Percentiles rank a stretch among this genome's conserved stretches.
phyloP scores from a whole-genome alignment of 2,888 invertebrate species.

The Himalopsyche kuldschensis region DNA sequence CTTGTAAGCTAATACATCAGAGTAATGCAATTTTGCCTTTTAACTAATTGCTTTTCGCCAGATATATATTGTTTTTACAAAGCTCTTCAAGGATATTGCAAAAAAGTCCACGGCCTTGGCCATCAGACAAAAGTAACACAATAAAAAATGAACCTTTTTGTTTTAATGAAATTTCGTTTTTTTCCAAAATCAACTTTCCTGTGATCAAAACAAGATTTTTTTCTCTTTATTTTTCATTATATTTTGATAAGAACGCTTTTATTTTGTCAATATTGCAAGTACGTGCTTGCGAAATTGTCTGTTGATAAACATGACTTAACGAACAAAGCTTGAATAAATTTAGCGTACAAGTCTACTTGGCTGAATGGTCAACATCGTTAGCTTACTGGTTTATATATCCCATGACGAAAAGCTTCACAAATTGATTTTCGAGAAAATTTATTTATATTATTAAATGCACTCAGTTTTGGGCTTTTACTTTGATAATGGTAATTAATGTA shows the following conservation, averaged over 20 bases:
- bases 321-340: too few relatives aligned
- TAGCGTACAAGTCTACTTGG: too few relatives aligned
- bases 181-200: not conserved
- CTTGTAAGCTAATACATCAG: not conserved
- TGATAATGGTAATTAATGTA: too few relatives aligned
- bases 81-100: not conserved
- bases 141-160: not conserved
- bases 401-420: too few relatives aligned
- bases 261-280: not conserved
- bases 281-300: not conserved
- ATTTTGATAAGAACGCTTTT: not conserved
- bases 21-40: slow-evolving; percentile 10
- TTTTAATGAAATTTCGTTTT: not conserved
- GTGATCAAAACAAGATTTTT: not conserved
- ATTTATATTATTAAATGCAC: too few relatives aligned
- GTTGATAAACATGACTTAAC: too few relatives aligned
- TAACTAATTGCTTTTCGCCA: slow-evolving; percentile 16
- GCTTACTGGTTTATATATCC: too few relatives aligned
- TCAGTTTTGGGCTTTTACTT: too few relatives aligned
- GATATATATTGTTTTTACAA: not conserved
- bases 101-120: not conserved
- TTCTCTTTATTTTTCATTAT: not conserved
- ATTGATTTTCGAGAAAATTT: too few relatives aligned
- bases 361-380: too few relatives aligned
- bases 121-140: not conserved